Conservation (phyloP, 1,140 invertebrate species). For the Drosophila lini region DNA sequence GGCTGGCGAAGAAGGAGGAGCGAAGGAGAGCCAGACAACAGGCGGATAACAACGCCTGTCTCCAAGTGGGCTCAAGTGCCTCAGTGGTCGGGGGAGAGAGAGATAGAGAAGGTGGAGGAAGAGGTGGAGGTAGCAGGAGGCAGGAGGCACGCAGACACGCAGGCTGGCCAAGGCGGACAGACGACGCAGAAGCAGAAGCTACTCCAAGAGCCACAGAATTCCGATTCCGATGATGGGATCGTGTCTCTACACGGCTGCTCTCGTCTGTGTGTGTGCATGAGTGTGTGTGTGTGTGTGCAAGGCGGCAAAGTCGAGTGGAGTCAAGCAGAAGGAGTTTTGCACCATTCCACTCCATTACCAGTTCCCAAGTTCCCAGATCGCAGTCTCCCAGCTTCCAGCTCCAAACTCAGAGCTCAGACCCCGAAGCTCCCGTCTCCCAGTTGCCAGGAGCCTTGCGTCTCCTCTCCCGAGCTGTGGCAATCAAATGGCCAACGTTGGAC, state of each 20-base stretch:
- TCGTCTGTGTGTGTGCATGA: constrained; percentile 18
- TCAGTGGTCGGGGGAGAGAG: not conserved
- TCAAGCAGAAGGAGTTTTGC: constrained; percentile 57
- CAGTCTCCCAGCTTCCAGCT: constrained; percentile 4
- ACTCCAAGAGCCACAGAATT: constrained; percentile 68
- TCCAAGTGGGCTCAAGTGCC: constrained; percentile 77
- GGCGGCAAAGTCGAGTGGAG: constrained; percentile 35
- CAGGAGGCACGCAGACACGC: constrained; percentile 63
- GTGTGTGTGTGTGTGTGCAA: constrained; percentile 33
- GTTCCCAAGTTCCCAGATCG: constrained; percentile 43
- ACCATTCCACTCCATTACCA: constrained; percentile 60
- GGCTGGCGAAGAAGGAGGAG: constrained; percentile 11
- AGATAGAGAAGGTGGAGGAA: not conserved
- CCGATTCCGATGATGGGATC: constrained; percentile 67
- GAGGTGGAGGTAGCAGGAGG: constrained; percentile 30
- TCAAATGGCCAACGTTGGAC: constrained; percentile 59
- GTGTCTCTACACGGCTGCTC: constrained; percentile 36
- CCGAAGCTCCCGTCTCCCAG: constrained; percentile 1
- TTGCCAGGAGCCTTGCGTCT: constrained; percentile 21
- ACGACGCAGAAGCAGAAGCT: constrained; percentile 45
- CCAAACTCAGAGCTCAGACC: not conserved
- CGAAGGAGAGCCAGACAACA: constrained; percentile 38
- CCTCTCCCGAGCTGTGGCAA: constrained; percentile 23
- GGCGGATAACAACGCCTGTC: constrained; percentile 64
- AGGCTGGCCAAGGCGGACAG: constrained; percentile 68